Percentiles rank a stretch among this genome's conserved stretches.
These are phyloP conservation scores for Oedothorax gibbosus DNA, from an alignment of 1,140 invertebrate species.

Conservation along the genomic window DNA sequence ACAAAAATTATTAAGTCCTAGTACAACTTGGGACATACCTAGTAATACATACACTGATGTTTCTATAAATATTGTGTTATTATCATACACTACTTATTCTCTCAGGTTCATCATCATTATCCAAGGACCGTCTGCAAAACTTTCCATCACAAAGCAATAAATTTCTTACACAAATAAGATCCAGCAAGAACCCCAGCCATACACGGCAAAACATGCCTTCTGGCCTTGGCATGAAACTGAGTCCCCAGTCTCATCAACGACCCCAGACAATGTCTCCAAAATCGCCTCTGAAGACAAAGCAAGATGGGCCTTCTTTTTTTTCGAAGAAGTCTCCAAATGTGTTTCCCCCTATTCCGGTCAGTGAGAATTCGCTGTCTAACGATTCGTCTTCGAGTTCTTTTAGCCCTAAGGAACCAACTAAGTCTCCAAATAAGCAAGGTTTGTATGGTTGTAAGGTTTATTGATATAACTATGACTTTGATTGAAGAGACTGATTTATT, in stretches of 20 bases:
- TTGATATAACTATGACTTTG: too few species aligned
- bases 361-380: too few species aligned
- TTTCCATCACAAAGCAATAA: constrained; percentile 24
- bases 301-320: constrained; percentile 39
- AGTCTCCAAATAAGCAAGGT: too few species aligned
- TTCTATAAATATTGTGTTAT: neutral
- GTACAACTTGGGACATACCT: too few species aligned
- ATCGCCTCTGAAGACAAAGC: constrained; percentile 23
- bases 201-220: constrained; percentile 31
- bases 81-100: neutral
- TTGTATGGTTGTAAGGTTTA: too few species aligned
- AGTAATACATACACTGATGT: neutral
- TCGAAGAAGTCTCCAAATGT: constrained; percentile 19
- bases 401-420: neutral
- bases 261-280: constrained; percentile 22
- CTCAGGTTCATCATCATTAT: constrained; percentile 27
- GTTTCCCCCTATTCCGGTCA: constrained; percentile 6
- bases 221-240: constrained; percentile 37
- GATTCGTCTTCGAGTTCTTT: neutral
- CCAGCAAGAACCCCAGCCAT: constrained; percentile 10
- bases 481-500: too few species aligned
- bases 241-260: constrained; percentile 11
- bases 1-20: too few species aligned
- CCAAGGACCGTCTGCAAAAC: constrained; percentile 10
- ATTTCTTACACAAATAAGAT: constrained; percentile 37